Evolutionary conservation across 2,797 vertebrate species (phyloP), one percentile per base, ranked within the genome.

Genomic region (Tachyglossus aculeatus): DNA sequence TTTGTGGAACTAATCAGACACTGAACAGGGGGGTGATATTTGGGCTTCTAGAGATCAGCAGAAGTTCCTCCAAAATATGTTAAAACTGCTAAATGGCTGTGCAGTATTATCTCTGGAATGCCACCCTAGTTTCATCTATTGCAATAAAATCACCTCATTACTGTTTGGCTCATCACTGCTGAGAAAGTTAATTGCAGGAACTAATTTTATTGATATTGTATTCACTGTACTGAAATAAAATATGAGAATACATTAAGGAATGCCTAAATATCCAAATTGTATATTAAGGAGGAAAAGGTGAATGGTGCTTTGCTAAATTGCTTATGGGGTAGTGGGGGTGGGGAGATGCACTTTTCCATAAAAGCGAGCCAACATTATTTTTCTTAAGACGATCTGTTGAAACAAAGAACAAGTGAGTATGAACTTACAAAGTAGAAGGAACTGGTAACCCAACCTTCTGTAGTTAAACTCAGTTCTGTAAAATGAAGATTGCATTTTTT

Each of bases 191-290:
- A 91, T 88, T 85, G 67, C 38, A 68, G 55, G 47, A 84, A 81
- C 77, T 86, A 59, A 78, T 88, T 90, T 86, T 83, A 75, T 19
- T 14, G 59, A 78, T 27, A 78, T 33, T 33, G 43, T 79, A 48
- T 84, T 81, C 58, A 66, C 51, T 66, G 71, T 71, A 39, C 47
- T 83, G 51, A 84, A 89, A 81, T 81, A 84, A 88, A 91, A 87
- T 64, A 81, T 40, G 47, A 54, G 75, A 31, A 66, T 68, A 38
- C 39, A 29, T 54, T 83, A 80, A 45, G 65, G 57, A 36, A 62
- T 70, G 47, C 63, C 76, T 67, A 77, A 82, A 77, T 84, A 59
- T 84, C 51, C 76, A 88, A 71, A 84, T 53, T 66, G 37, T 52
- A 36, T 31, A 71, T 31, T 71, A 67, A 65, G 37, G 66, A n/a